phyloP scores from a whole-genome alignment of 35 echinoderm and acorn worm genomes.

The Nesometra sesokonis region DNA sequence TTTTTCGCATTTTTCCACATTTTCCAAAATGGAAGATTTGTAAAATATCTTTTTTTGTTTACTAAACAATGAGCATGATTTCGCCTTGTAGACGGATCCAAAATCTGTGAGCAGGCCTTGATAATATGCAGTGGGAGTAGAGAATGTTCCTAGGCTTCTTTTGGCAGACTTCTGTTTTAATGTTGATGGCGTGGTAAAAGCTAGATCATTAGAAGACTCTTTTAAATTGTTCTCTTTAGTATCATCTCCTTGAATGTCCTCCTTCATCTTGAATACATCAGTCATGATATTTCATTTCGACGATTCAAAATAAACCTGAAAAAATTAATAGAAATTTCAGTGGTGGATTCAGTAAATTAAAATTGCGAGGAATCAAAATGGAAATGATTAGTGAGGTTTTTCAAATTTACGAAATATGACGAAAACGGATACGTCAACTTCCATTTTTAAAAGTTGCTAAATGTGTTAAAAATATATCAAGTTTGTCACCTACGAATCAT shows the following conservation, averaged over 20 bases:
- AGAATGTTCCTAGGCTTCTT: background rate
- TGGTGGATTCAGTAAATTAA: no score
- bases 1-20: background rate
- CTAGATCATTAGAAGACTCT: background rate
- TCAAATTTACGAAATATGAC: no score
- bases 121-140: background rate
- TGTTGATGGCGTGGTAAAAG: background rate
- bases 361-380: no score
- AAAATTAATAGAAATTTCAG: no score
- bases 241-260: background rate
- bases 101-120: background rate
- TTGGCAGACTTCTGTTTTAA: background rate
- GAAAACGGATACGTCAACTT: no score
- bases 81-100: background rate
- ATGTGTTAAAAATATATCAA: no score
- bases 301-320: no score
- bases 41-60: no score
- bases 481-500: no score
- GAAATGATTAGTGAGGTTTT: no score
- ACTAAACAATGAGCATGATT: background rate
- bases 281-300: background rate
- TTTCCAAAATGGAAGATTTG: background rate
- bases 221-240: background rate
- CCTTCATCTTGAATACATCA: background rate
- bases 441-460: no score